Evolutionary conservation across 2,797 vertebrate species (phyloP).

Genomic region (Macropus fuliginosus): DNA sequence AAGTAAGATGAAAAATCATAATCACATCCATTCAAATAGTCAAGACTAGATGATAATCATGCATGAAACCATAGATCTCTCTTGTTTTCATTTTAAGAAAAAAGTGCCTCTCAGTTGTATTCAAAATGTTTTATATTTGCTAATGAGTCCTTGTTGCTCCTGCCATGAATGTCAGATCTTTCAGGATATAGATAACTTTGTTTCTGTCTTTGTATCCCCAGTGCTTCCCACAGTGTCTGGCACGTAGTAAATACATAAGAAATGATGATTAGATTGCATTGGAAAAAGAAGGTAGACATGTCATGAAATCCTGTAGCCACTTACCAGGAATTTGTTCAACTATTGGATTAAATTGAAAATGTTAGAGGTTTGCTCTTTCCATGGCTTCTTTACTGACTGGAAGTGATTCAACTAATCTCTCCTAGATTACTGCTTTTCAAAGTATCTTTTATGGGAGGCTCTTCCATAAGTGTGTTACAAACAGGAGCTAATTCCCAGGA

Average conservation of each 20-base stretch:
- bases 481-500: constrained; percentile 23
- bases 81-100: not conserved
- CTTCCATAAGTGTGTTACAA: not conserved
- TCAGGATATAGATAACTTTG: not conserved
- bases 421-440: not conserved
- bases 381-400: not conserved
- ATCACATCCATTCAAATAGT: not conserved
- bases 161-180: not conserved
- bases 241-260: not conserved
- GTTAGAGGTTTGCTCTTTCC: not conserved
- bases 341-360: not conserved
- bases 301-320: not conserved
- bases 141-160: not conserved
- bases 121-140: not conserved
- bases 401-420: not conserved
- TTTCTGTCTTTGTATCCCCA: not conserved
- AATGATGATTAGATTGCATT: not conserved
- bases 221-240: not conserved
- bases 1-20: not conserved
- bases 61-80: not conserved
- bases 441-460: not conserved
- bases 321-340: not conserved
- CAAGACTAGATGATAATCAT: not conserved
- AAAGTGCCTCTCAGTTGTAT: not conserved
- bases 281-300: not conserved